A percentile compares a stretch with the other conserved stretches of the same genome.
Conservation (phyloP, 2,797 vertebrate genomes). For the Denticeps clupeoides region DNA sequence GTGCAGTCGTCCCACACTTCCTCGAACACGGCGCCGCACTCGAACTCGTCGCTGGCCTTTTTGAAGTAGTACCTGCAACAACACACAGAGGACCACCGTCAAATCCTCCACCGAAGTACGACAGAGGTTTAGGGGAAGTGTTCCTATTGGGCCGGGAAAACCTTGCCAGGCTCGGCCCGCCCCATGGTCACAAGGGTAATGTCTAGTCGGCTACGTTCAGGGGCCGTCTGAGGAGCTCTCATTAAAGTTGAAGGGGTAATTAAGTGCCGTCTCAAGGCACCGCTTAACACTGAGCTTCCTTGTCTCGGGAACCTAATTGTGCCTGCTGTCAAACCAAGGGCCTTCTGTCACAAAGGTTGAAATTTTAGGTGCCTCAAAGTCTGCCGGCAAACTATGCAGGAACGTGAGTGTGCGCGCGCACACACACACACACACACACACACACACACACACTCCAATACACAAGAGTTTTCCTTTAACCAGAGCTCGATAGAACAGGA, state of each 20-base stretch:
- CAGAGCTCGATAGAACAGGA: no score
- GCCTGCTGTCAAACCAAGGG: constrained; percentile 58
- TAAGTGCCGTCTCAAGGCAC: constrained; percentile 48
- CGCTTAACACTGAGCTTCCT: constrained; percentile 24
- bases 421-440: constrained; percentile 1
- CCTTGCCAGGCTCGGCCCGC: no score
- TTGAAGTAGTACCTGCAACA: constrained; percentile 91
- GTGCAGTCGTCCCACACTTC: constrained; percentile 83
- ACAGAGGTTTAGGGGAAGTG: no score
- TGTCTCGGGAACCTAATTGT: constrained; percentile 50
- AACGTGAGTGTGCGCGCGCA: no score
- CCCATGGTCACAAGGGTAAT: no score
- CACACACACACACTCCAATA: constrained; percentile 10
- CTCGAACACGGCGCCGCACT: constrained; percentile 89
- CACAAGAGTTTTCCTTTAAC: no score
- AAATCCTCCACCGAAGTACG: no score
- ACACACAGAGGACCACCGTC: neutral
- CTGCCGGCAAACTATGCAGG: constrained; percentile 41
- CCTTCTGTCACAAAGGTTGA: constrained; percentile 62
- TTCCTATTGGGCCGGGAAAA: no score
- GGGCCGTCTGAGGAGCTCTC: constrained; percentile 50
- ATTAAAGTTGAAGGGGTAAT: constrained; percentile 62
- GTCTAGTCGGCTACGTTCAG: neutral
- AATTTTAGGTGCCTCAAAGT: constrained; percentile 69
- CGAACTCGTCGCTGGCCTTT: constrained; percentile 87